Conservation (phyloP, 2,888 invertebrate genomes). For the Pachycephus smyrnensis region DNA sequence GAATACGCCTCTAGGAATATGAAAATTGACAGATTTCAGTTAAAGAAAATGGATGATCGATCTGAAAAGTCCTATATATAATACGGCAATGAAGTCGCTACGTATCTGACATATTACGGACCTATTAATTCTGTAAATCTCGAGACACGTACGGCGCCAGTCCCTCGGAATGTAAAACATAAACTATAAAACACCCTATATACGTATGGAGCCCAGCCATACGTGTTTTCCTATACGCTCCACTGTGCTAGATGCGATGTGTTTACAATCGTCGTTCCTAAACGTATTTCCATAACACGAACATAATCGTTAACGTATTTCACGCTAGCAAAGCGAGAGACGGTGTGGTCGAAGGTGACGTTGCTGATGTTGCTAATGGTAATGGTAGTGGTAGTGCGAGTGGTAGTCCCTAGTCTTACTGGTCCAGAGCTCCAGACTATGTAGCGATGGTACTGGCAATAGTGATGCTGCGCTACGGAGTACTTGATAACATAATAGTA, state of each 20-base stretch:
- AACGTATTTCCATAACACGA: constrained; percentile 23
- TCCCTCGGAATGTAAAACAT: constrained; percentile 30
- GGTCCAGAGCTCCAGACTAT: background rate
- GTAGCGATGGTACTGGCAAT: background rate
- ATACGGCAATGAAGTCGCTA: constrained; percentile 12
- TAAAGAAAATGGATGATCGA: background rate
- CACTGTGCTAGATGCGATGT: constrained; percentile 7
- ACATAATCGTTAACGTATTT: constrained; percentile 22
- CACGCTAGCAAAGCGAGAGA: constrained; percentile 3
- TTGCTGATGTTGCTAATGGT: background rate
- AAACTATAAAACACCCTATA: constrained; percentile 23
- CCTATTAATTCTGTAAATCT: constrained; percentile 31
- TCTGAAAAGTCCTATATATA: background rate
- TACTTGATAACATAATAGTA: background rate
- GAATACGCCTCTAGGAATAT: background rate
- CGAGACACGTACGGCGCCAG: constrained; percentile 25
- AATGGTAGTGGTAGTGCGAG: background rate
- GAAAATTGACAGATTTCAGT: background rate
- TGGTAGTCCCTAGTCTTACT: background rate
- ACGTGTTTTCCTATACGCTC: background rate
- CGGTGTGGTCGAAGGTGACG: background rate
- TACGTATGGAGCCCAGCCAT: background rate
- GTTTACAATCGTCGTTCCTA: constrained; percentile 15
- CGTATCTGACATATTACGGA: constrained; percentile 23
- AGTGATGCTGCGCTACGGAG: background rate